Evolutionary conservation across 2,888 invertebrate genomes (phyloP).

Genomic region (Rhagophthalmus giganteus): DNA sequence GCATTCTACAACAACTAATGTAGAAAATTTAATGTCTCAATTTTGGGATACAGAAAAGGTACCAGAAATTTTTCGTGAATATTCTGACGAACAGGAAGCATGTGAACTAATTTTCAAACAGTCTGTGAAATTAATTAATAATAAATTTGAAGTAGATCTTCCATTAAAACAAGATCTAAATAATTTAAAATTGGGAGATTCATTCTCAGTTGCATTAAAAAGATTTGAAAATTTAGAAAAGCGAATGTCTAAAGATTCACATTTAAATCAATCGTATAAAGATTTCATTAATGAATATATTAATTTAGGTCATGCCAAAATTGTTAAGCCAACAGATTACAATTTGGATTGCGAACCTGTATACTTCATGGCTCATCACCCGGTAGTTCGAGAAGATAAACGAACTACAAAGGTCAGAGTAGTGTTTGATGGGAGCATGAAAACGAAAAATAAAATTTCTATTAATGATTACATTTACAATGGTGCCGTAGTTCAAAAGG

Average conservation of each 20-base stretch:
- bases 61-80: slow-evolving; percentile 1
- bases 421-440: slow-evolving; percentile 10
- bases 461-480: slow-evolving; percentile 9
- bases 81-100: slow-evolving; percentile 1
- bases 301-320: background rate
- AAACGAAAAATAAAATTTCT: background rate
- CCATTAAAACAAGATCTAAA: slow-evolving; percentile 4
- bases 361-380: slow-evolving; percentile 8
- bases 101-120: slow-evolving; percentile 1
- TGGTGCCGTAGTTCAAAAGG: slow-evolving; percentile 2
- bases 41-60: slow-evolving; percentile 10
- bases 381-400: slow-evolving; percentile 3
- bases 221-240: slow-evolving; percentile 7
- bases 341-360: background rate
- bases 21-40: slow-evolving; percentile 3
- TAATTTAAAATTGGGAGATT: slow-evolving; percentile 5
- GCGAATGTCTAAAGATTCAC: background rate
- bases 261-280: slow-evolving; percentile 2
- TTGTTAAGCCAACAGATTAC: background rate
- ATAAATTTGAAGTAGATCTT: slow-evolving; percentile 3
- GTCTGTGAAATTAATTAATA: background rate
- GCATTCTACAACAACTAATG: background rate
- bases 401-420: slow-evolving; percentile 4
- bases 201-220: slow-evolving; percentile 4
- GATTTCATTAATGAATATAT: slow-evolving; percentile 3